These are phyloP conservation scores for Arizona elegans DNA, from an alignment of 2,113 vertebrate genomes.

Conservation along the genomic window DNA sequence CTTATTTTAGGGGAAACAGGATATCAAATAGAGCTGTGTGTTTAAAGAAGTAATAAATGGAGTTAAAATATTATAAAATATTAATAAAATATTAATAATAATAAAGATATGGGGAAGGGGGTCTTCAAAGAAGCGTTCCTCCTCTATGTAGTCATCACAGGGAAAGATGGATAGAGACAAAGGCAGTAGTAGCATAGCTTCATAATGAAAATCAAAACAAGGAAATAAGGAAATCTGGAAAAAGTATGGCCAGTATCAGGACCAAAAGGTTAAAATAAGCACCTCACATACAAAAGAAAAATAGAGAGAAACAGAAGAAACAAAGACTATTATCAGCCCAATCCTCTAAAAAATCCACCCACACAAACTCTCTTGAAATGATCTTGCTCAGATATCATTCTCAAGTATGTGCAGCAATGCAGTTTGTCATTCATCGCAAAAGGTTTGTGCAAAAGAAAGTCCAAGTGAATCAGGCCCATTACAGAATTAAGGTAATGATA, in stretches of 20 bases:
- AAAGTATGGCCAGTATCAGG: slow-evolving; percentile 55
- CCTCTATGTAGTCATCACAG: slow-evolving; percentile 66
- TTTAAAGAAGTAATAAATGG: slow-evolving; percentile 54
- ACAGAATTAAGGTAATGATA: slow-evolving; percentile 59
- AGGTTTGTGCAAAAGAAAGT: not conserved
- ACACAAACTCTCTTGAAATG: not conserved
- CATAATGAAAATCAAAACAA: slow-evolving; percentile 61
- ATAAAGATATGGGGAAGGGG: slow-evolving; percentile 39
- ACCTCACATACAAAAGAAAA: not conserved
- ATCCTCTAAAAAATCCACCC: not conserved
- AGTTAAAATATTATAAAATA: slow-evolving; percentile 43
- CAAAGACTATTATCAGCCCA: not conserved
- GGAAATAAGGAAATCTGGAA: slow-evolving; percentile 69
- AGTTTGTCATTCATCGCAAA: not conserved
- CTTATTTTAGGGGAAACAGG: too few relatives aligned
- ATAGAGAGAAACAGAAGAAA: slow-evolving; percentile 3
- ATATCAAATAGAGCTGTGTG: slow-evolving; percentile 60
- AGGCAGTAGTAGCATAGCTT: slow-evolving; percentile 60
- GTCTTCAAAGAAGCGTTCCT: slow-evolving; percentile 53
- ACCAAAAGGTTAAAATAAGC: slow-evolving; percentile 57
- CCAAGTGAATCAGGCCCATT: not conserved
- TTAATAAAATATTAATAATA: not conserved
- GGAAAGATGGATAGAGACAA: slow-evolving; percentile 65
- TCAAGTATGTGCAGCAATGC: not conserved
- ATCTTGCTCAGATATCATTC: not conserved